Percentiles rank a stretch among this genome's conserved stretches.
phyloP scores from a whole-genome alignment of 2,888 invertebrate genomes.

The Notodonta ziczac region DNA sequence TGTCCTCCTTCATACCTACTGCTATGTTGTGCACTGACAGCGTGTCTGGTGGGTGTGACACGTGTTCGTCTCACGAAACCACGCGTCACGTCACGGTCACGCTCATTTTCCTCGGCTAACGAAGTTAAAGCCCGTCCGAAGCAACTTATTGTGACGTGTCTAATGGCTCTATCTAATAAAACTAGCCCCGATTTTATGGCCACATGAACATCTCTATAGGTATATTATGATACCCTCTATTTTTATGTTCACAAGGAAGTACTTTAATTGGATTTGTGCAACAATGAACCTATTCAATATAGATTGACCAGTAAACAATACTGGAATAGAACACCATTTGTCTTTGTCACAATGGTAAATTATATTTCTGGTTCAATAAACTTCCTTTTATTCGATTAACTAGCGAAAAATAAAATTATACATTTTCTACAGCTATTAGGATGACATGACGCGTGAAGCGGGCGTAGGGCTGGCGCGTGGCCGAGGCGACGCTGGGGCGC shows the following conservation, averaged over 20 bases:
- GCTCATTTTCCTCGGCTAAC: slow-evolving; percentile 72
- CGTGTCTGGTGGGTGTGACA: slow-evolving; percentile 44
- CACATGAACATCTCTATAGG: too few relatives aligned
- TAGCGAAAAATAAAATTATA: slow-evolving; percentile 1
- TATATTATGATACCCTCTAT: neutral
- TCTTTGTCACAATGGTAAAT: neutral
- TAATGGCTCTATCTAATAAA: slow-evolving; percentile 20
- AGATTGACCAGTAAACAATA: neutral
- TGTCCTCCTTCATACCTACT: neutral
- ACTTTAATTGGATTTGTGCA: neutral
- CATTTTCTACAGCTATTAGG: slow-evolving; percentile 22
- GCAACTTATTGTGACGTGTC: slow-evolving; percentile 39
- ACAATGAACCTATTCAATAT: neutral
- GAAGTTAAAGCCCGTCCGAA: slow-evolving; percentile 49
- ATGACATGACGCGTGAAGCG: slow-evolving; percentile 45
- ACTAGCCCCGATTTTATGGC: neutral
- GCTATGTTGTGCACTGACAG: slow-evolving; percentile 26
- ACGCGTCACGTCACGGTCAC: slow-evolving; percentile 54
- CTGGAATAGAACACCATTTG: neutral
- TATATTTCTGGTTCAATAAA: neutral
- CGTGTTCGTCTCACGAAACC: slow-evolving; percentile 38
- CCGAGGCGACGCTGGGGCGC: slow-evolving; percentile 48
- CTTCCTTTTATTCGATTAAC: neutral
- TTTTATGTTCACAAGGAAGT: neutral
- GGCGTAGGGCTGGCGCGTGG: slow-evolving; percentile 34